phyloP scores from a whole-genome alignment of 2,113 vertebrate genomes.

The Aepyceros melampus region DNA sequence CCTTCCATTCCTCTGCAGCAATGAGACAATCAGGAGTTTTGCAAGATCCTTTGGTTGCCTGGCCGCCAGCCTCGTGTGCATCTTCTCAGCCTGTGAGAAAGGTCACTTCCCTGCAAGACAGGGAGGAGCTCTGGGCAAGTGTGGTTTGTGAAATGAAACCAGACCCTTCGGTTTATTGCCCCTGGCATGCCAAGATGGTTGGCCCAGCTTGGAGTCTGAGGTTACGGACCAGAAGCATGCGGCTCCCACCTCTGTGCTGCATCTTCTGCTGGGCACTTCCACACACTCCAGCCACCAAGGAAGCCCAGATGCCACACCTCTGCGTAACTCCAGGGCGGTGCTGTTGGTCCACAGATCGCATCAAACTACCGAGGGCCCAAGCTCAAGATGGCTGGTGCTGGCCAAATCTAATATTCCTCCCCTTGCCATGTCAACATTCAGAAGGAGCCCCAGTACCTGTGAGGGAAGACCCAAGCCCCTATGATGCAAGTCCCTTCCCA shows the following conservation, averaged over 20 bases:
- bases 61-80: constrained; percentile 31
- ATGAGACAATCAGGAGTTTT: background rate
- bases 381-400: background rate
- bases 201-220: background rate
- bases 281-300: background rate
- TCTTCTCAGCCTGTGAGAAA: constrained; percentile 8
- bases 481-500: background rate
- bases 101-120: constrained; percentile 36
- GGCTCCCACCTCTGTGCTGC: background rate
- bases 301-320: background rate
- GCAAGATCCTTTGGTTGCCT: constrained; percentile 40
- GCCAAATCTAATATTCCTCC: background rate
- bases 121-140: background rate
- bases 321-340: background rate
- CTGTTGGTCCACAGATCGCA: background rate
- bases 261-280: rapidly evolving
- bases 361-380: background rate
- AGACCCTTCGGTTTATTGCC: background rate
- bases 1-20: background rate
- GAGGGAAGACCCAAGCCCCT: background rate
- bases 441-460: background rate
- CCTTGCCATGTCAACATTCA: background rate
- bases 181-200: background rate
- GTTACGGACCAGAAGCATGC: background rate
- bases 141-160: constrained; percentile 34